Base-by-base conservation (phyloP, 1,140 invertebrate species). In the Drosophila funebris region DNA sequence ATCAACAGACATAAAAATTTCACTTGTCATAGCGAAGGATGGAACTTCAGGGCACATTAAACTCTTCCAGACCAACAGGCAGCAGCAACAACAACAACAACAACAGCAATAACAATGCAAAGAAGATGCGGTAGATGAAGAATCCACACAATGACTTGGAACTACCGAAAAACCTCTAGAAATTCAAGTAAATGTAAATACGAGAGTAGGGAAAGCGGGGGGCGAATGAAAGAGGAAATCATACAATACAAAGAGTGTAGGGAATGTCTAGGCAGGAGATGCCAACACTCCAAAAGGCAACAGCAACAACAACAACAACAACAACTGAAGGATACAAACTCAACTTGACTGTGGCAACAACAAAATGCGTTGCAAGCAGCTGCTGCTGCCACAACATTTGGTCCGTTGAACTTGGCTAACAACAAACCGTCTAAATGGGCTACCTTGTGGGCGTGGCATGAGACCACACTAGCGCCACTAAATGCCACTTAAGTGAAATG, bases 401-500 rank as follows among this genome's bases (percentile, higher is more conserved):
- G 68, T 71, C 43, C 68, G 52, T 71, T 71, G 61, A 71, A 71
- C 61, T 71, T 64, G 52, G 22, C 43, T 33, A 50, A 73, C 70
- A 74, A 60, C 41, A 63, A 69, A 67, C 63, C 52, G 61, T 50
- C 71, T 6, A 31, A 71, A 75, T 39, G 67, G 53, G 62, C 58
- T 29, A 13, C 16, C 11, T 22, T n/a, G 67, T 63, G 37, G 67
- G 68, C 68, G 52, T 71, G 68, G 39, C 46, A 31, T 7, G 8
- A 1, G 61, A 22, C 48, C 31, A 67, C 41, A 36, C 27, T 41
- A 53, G 39, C 29, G 41, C 24, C 60, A 58, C 61, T 52, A 73
- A 81, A 77, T 85, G 76, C 73, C 77, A 83, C 84, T 81, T 85
- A 85, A 85, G 78, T 85, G 69, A 85, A 87, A 87, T 78, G 77